These are phyloP conservation scores for Jacana jacana DNA, from an alignment of 2,113 vertebrate species.

Conservation along the genomic window DNA sequence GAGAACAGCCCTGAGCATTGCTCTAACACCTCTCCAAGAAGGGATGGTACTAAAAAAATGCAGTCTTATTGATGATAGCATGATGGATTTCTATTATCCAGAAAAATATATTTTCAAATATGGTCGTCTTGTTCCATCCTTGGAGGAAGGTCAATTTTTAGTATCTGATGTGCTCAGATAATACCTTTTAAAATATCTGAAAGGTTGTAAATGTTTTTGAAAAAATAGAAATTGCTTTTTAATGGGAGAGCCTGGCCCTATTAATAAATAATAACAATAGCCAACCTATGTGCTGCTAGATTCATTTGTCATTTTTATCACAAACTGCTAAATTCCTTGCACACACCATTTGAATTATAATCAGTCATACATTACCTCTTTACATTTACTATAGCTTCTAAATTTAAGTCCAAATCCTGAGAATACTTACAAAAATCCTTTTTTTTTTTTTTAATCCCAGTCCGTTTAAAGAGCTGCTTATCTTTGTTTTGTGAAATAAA, in stretches of 20 bases:
- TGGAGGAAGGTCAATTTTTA: not conserved
- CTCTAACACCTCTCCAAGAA: not conserved
- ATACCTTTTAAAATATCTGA: not conserved
- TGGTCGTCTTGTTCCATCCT: not conserved
- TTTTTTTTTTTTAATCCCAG: not conserved
- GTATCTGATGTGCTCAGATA: not conserved
- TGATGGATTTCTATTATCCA: not conserved
- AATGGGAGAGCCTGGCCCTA: not conserved
- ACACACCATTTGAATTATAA: not conserved
- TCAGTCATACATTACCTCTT: not conserved
- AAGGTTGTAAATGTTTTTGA: not conserved
- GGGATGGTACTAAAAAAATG: not conserved
- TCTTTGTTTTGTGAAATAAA: not conserved
- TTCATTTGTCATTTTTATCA: not conserved
- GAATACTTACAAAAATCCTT: not conserved
- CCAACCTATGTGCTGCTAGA: not conserved
- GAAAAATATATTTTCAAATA: not conserved
- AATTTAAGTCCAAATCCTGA: not conserved
- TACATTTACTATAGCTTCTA: not conserved
- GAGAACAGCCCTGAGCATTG: not conserved
- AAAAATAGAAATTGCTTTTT: not conserved
- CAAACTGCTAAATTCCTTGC: not conserved
- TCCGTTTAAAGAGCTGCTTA: not conserved
- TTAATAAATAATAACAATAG: constrained; percentile 4
- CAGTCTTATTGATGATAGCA: not conserved